phyloP scores from a whole-genome alignment of 2,888 invertebrate species.

The Metacarcinus magister region DNA sequence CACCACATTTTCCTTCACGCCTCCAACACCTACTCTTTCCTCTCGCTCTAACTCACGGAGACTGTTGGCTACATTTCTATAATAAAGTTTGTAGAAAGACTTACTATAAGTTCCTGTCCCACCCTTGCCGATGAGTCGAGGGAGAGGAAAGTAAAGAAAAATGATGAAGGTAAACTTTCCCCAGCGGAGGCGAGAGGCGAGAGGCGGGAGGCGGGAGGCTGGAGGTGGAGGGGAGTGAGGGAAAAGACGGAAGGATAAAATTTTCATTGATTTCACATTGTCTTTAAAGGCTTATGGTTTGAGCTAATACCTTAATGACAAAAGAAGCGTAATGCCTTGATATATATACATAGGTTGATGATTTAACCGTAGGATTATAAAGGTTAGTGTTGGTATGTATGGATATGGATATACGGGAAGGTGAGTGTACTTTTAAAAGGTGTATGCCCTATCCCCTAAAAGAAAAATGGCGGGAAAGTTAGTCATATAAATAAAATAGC shows the following conservation, averaged over 20 bases:
- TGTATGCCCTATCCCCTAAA: not conserved
- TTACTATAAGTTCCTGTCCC: not conserved
- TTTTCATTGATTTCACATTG: not conserved
- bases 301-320: conserved; percentile 21
- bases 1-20: not conserved
- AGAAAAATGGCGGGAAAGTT: not conserved
- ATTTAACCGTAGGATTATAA: not conserved
- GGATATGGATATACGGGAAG: not conserved
- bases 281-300: not conserved
- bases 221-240: not conserved
- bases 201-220: not conserved
- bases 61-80: not conserved
- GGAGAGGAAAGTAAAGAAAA: not conserved
- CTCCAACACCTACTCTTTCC: too few species aligned
- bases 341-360: not conserved
- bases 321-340: not conserved
- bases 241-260: not conserved
- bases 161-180: not conserved
- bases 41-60: not conserved
- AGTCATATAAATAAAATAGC: not conserved
- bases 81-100: not conserved
- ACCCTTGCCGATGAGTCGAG: not conserved
- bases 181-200: not conserved
- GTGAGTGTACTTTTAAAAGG: not conserved
- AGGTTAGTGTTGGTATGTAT: not conserved